Evolutionary conservation across 2,797 vertebrate genomes (phyloP).

Genomic region (Rhinichthys osculus): DNA sequence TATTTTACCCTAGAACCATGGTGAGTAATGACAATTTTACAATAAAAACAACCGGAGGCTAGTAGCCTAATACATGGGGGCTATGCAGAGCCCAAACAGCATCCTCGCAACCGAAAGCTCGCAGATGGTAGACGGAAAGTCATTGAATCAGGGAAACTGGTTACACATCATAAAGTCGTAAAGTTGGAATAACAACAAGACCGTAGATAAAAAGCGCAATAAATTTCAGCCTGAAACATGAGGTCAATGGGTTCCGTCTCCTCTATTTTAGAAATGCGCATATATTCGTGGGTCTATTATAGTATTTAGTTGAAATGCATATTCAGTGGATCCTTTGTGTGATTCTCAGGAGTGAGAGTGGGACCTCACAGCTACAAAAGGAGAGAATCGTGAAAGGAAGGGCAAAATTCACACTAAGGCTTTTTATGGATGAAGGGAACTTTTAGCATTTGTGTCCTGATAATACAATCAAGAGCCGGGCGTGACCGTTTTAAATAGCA

Average conservation of each 20-base stretch:
- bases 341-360: conserved; percentile 59
- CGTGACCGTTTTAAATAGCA: not conserved
- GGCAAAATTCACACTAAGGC: conserved; percentile 47
- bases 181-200: conserved; percentile 61
- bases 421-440: conserved; percentile 50
- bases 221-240: conserved; percentile 53
- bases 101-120: conserved; percentile 39
- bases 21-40: conserved; percentile 51
- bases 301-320: conserved; percentile 70
- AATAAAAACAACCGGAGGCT: conserved; percentile 35
- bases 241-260: conserved; percentile 57
- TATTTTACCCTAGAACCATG: conserved; percentile 62
- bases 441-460: conserved; percentile 37
- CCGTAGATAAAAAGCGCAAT: conserved; percentile 63
- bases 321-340: conserved; percentile 69
- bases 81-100: conserved; percentile 13
- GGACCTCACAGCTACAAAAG: conserved; percentile 63
- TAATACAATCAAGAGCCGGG: not conserved
- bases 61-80: not conserved
- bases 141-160: conserved; percentile 5
- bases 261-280: conserved; percentile 65
- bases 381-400: conserved; percentile 44
- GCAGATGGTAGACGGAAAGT: conserved; percentile 47
- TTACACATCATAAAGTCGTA: conserved; percentile 29
- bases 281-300: conserved; percentile 65